Conservation (phyloP, 2,797 vertebrate genomes). For the Peromyscus nudipes region DNA sequence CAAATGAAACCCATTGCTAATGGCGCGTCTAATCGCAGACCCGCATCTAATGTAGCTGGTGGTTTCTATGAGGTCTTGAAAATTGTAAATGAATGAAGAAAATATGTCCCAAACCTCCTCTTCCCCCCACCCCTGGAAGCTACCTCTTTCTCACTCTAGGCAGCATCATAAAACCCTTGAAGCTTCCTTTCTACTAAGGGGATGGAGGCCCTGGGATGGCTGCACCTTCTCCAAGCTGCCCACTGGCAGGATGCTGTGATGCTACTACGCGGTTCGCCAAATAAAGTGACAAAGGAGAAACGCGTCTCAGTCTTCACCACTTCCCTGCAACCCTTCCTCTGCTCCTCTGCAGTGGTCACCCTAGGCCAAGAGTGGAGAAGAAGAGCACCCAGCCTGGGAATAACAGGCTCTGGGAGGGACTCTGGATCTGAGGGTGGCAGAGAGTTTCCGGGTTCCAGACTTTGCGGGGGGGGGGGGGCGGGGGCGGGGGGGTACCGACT, state of each 20-base stretch:
- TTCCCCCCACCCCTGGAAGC: neutral
- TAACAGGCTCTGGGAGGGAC: too few relatives aligned
- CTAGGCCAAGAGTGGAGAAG: neutral
- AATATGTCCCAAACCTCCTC: neutral
- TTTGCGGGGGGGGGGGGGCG: neutral
- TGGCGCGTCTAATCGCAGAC: constrained; percentile 9
- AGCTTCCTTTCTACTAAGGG: neutral
- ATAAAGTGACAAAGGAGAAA: neutral
- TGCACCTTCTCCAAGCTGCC: neutral
- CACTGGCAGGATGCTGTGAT: neutral
- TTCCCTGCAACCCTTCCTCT: neutral
- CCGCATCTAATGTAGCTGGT: neutral
- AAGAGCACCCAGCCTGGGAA: neutral
- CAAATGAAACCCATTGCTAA: constrained; percentile 19
- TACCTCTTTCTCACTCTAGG: neutral
- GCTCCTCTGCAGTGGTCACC: neutral
- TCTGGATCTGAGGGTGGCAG: neutral
- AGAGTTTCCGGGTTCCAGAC: neutral
- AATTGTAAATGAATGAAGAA: neutral
- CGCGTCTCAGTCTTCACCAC: neutral
- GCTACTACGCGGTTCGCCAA: fast-evolving
- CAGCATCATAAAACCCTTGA: neutral
- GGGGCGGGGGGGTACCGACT: neutral
- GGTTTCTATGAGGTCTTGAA: neutral
- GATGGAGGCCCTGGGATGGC: fast-evolving